Percentiles rank a stretch among this genome's conserved stretches.
Evolutionary conservation across 2,888 invertebrate genomes (phyloP).

Genomic region (Eristalis arbustorum): DNA sequence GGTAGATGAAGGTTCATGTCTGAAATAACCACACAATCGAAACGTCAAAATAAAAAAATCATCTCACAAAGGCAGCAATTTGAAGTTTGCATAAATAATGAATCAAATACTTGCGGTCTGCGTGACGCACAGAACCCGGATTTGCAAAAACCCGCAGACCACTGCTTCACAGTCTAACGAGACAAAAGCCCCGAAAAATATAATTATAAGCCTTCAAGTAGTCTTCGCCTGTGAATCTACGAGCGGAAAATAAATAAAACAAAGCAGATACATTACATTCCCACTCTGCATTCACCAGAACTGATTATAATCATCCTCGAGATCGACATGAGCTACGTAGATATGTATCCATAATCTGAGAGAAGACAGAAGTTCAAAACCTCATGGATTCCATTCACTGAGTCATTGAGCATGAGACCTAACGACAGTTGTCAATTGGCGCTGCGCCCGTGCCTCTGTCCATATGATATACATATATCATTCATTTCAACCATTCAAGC

Average conservation of each 20-base stretch:
- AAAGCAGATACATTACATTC: conserved; percentile 20
- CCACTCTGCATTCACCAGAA: conserved; percentile 5
- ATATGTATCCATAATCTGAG: not conserved
- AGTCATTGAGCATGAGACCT: conserved; percentile 45
- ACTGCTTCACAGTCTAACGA: conserved; percentile 16
- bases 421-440: conserved; percentile 57
- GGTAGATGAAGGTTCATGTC: not conserved
- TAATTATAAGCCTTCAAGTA: conserved; percentile 16
- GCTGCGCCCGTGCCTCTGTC: conserved; percentile 47
- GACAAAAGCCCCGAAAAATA: not conserved
- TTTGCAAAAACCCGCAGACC: conserved; percentile 24
- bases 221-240: conserved; percentile 36
- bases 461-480: conserved; percentile 27
- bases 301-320: conserved; percentile 7
- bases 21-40: not conserved
- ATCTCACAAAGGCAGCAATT: not conserved
- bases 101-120: not conserved
- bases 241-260: conserved; percentile 22
- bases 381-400: conserved; percentile 38
- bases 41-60: not conserved
- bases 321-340: not conserved
- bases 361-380: conserved; percentile 9
- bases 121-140: conserved; percentile 40
- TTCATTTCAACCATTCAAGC: conserved; percentile 4
- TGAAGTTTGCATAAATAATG: not conserved